Evolutionary conservation across 2,888 invertebrate genomes (phyloP).

Genomic region (Julus scandinavius): DNA sequence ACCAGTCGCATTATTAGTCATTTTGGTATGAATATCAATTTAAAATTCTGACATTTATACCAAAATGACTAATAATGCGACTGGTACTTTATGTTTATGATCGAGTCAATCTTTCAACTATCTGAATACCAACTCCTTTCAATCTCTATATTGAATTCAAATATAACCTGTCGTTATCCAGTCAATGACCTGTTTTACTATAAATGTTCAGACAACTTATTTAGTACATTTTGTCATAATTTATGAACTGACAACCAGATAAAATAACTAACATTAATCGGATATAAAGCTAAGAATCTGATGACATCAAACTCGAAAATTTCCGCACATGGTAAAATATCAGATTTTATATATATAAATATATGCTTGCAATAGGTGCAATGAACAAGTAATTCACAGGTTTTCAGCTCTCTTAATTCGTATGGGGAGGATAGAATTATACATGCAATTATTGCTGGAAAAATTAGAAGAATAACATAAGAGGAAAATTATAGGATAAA

Average conservation of each 20-base stretch:
- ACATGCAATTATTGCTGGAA: neutral
- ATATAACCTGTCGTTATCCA: constrained; percentile 5
- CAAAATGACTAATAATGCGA: no score
- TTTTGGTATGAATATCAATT: no score
- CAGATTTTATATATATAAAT: neutral
- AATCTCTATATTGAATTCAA: constrained; percentile 1
- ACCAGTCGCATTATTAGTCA: no score
- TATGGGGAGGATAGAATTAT: neutral
- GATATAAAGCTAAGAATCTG: neutral
- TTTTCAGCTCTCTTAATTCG: neutral
- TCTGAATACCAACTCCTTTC: neutral
- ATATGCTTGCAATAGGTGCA: no score
- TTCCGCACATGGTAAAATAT: neutral
- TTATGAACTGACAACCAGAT: neutral
- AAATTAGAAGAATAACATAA: neutral
- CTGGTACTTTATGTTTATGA: no score
- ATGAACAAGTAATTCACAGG: neutral
- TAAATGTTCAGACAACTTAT: neutral
- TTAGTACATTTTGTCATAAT: neutral
- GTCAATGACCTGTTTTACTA: constrained; percentile 1
- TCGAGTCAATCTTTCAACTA: neutral
- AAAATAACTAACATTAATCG: neutral
- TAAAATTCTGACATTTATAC: no score
- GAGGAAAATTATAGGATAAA: neutral
- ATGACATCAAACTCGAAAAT: neutral